Evolutionary conservation across 2,888 invertebrate genomes (phyloP), one percentile per base, ranked within the genome.

Genomic region (Andrena minutula): DNA sequence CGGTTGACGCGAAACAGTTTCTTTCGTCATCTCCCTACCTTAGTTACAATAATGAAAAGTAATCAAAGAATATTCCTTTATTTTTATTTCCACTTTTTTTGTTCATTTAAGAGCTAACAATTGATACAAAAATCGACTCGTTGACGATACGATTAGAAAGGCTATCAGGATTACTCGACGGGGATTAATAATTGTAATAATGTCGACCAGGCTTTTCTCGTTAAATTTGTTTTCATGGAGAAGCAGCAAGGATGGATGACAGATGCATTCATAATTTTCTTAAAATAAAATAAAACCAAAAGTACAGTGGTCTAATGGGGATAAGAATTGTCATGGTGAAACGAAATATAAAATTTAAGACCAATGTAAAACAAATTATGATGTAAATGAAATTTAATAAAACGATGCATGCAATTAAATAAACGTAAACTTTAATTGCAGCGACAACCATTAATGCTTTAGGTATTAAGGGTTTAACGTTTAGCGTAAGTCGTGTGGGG

Each of bases 71-170:
- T 79, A 79, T 79, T 66, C 51, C 20, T 69, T 51, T 66, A 69
- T 47, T 49, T 70, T 60, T 61, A 28, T 78, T 28, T 51, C 41
- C 12, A 47, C 16, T 5, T n/a, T 23, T 32, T 12, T 60, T 60
- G n/a, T 56, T 63, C 66, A n/a, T 56, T 71, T 82, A 82, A 69
- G 65, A 79, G 60, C 74, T 82, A 82, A 79, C 80, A 81, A 79
- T 82, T 80, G 74, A 82, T 82, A 82, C 80, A 82, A 82, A 82
- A 82, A 79, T 82, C 81, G 80, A 82, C 80, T 82, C 81, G 74
- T 79, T 82, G 81, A 74, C 65, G 53, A 69, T 64, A 81, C 80
- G 81, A 70, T 81, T 82, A 79, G 68, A 79, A 82, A 74, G 74
- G 53, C 70, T 74, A 73, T 53, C 73, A 53, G 64, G 49, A 72